Conservation (phyloP, 1,140 invertebrate species). For the Formica exsecta region DNA sequence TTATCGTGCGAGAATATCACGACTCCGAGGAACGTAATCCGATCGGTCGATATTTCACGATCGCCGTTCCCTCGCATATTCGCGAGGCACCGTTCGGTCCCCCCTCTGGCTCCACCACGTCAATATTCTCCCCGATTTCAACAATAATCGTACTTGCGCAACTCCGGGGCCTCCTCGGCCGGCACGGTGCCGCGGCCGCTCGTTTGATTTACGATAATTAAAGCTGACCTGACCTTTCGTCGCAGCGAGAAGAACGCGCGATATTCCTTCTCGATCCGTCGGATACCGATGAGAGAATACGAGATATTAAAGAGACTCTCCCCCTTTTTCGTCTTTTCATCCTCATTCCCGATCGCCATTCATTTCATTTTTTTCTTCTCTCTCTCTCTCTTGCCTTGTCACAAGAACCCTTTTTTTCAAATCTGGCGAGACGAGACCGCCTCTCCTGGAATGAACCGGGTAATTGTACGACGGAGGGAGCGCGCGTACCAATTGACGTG, state of each 20-base stretch:
- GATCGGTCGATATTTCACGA: conserved; percentile 74
- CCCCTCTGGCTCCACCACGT: neutral
- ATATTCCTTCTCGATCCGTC: conserved; percentile 19
- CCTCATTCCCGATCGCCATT: conserved; percentile 18
- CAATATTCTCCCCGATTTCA: conserved; percentile 73
- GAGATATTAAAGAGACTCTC: conserved; percentile 71
- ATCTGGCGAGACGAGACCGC: conserved; percentile 36
- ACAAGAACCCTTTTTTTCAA: conserved; percentile 26
- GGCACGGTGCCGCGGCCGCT: conserved; percentile 69
- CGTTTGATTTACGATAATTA: conserved; percentile 85
- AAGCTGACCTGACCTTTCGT: conserved; percentile 84
- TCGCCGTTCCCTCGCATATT: conserved; percentile 44
- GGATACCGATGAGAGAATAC: conserved; percentile 69
- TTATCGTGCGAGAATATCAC: conserved; percentile 10
- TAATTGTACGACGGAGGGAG: conserved; percentile 73
- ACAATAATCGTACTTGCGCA: conserved; percentile 77
- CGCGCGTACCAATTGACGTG: conserved; percentile 55
- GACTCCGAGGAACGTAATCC: conserved; percentile 52
- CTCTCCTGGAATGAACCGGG: conserved; percentile 71
- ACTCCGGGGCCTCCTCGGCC: conserved; percentile 68
- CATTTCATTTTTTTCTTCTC: neutral
- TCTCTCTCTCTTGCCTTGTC: neutral
- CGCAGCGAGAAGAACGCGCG: conserved; percentile 71
- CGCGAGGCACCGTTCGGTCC: conserved; percentile 13
- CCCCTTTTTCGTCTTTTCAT: neutral